Evolutionary conservation across 1,140 invertebrate genomes (phyloP).

Genomic region (Cheumatopsyche charites): DNA sequence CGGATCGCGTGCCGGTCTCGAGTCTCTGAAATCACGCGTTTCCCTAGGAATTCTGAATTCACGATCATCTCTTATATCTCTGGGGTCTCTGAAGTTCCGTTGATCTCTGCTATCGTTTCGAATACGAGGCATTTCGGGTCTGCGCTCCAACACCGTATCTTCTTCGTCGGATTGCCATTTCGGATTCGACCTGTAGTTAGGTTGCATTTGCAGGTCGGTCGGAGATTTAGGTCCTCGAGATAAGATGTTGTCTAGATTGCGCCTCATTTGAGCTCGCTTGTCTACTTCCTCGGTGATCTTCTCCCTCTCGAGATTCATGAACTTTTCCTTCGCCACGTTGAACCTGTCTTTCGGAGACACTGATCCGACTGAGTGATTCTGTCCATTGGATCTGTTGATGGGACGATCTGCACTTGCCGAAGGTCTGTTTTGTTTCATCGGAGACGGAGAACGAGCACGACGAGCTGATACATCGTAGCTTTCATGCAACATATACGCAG

Average conservation of each 20-base stretch:
- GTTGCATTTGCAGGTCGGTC: conserved; percentile 41
- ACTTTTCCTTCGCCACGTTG: conserved; percentile 84
- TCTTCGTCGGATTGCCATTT: conserved; percentile 43
- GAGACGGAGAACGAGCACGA: conserved; percentile 43
- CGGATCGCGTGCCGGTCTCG: conserved; percentile 22
- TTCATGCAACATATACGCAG: conserved; percentile 62
- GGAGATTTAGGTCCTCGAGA: conserved; percentile 56
- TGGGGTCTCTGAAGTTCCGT: conserved; percentile 40
- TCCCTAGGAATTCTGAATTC: conserved; percentile 32
- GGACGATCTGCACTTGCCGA: conserved; percentile 49
- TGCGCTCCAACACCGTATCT: conserved; percentile 52
- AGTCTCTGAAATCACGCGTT: conserved; percentile 30
- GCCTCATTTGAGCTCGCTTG: conserved; percentile 58
- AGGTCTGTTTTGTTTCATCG: conserved; percentile 42
- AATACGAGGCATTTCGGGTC: conserved; percentile 55
- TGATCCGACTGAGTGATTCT: conserved; percentile 50
- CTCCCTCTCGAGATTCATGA: conserved; percentile 76
- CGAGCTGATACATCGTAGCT: conserved; percentile 56
- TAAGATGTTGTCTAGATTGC: conserved; percentile 54
- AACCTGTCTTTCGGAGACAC: conserved; percentile 75
- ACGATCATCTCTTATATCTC: conserved; percentile 34
- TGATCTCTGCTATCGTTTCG: conserved; percentile 50
- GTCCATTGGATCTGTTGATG: conserved; percentile 50
- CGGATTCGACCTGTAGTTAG: conserved; percentile 31
- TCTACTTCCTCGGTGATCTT: conserved; percentile 64